Base-by-base conservation (phyloP, 2,113 vertebrate species). In the Forbesichthys agassizii region DNA sequence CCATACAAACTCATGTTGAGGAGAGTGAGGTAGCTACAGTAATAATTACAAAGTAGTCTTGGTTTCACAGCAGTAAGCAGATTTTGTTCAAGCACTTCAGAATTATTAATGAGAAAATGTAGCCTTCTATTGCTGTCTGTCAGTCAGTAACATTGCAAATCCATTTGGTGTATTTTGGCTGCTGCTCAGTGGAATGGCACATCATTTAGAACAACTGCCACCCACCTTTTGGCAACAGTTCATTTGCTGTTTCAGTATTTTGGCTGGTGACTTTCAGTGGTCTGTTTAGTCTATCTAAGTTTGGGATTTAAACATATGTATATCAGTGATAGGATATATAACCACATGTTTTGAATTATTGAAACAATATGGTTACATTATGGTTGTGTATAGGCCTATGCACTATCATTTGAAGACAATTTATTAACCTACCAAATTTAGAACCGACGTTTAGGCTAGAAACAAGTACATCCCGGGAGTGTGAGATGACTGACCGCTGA, bases 401-500 rank as follows among this genome's bases (percentile, higher is more conserved):
- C 36, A 42, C 36, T 42, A 42, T 6, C 4, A 42, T 0, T 27
- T 27, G 27, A 42, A 42, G 7, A 42, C 36, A 42, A 27, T 27
- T 27, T 42, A 42, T 42, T 27, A 42, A 6, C 36, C 36, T 6
- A 42, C 36, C 36, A 42, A 8, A 42, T 42, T 1, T 42, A 42
- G 7, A 8, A 42, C 36, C 36, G 4, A 8, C 36, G 36, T 42
- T 52, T 53, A 14, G 13, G 6, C 52, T 53, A 52, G n/a, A 42
- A 61, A 61, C 36, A 9, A 46, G 11, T 71, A 69, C 72, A 69
- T 66, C 5, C 47, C 72, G 65, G 49, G 79, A 69, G 82, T 81
- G 82, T 81, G 83, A 88, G 76, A 80, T 73, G 82, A 73, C 82
- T 83, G 86, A 78, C 76, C 81, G 74, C 73, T 74, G 84, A 77